Evolutionary conservation across 2,113 vertebrate species (phyloP), one percentile per base, ranked within the genome.

Genomic region (Lepus timidus): DNA sequence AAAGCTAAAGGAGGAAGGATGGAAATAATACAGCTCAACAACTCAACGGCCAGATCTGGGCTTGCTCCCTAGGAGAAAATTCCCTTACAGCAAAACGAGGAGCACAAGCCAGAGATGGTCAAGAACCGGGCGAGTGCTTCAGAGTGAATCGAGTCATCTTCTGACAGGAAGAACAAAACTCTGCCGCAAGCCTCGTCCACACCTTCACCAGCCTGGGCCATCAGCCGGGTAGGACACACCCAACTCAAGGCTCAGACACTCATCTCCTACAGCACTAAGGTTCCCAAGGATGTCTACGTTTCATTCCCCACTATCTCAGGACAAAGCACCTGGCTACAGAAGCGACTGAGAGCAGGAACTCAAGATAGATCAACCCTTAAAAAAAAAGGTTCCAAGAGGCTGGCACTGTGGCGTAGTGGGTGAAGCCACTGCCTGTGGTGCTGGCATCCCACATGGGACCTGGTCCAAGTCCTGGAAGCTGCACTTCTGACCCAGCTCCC

Each of bases 261-360:
- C 64, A 89, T 71, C 68, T 78, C 39, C 74, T 65, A 81, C 22
- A 78, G 64, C 11, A 90, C 13, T 52, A 9, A 81, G 71, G 68
- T 68, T 92, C 29, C 33, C 71, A 65, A 71, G 52, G 51, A 58
- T 58, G 55, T 58, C 13, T 58, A 16, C 55, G 14, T 85, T 88
- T 44, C 17, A 85, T 51, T 67, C 58, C 49, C 93, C 51, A 64
- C 14, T 8, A 70, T 36, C 19, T 86, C 25, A 61, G 75, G 80
- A 71, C 70, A 51, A 0, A 90, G 65, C 22, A 61, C 13, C 23
- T 75, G 55, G 73, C 44, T 23, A 93, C 36, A 81, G 20, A 84
- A 89, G n/a, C 62, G 61, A 86, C 36, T n/a, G 52, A 90, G 16
- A 88, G 29, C 55, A 95, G 93, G 71, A 94, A 90, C 81, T 78